phyloP scores from a whole-genome alignment of 2,797 vertebrate genomes.

The Loris lydekkerianus region DNA sequence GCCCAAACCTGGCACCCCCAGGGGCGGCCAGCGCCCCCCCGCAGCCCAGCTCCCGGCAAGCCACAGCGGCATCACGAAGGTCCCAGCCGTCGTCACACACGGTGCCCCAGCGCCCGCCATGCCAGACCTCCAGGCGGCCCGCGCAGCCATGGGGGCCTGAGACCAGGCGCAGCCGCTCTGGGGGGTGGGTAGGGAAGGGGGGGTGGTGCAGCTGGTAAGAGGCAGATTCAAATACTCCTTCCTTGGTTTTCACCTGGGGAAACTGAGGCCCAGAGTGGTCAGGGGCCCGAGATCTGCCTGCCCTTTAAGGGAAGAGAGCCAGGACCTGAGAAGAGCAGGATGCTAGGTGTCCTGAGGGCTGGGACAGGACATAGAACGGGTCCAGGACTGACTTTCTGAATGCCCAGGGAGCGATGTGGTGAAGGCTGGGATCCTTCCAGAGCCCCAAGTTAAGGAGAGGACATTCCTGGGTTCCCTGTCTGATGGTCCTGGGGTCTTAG shows the following conservation, averaged over 20 bases:
- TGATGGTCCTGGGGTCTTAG: background rate
- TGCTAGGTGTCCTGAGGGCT: background rate
- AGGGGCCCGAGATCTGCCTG: background rate
- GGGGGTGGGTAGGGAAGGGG: background rate
- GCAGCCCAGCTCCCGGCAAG: conserved; percentile 84
- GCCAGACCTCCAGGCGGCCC: conserved; percentile 85
- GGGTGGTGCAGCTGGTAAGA: background rate
- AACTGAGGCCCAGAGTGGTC: background rate
- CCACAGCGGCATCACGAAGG: conserved; percentile 66
- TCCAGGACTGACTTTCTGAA: background rate
- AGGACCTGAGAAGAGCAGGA: no score
- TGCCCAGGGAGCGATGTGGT: accelerated
- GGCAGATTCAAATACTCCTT: background rate
- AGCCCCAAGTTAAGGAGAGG: accelerated
- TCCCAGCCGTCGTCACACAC: conserved; percentile 86
- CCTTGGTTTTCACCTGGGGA: background rate
- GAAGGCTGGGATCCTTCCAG: background rate
- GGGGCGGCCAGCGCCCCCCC: conserved; percentile 46
- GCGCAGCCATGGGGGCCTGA: conserved; percentile 76
- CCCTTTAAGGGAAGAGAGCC: background rate
- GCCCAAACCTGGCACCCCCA: background rate
- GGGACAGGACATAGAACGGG: no score
- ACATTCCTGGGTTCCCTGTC: no score
- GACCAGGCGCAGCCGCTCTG: conserved; percentile 80
- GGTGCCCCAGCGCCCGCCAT: conserved; percentile 77